Conservation (phyloP, 2,888 invertebrate genomes). For the Scelioninae gen. 1 region DNA sequence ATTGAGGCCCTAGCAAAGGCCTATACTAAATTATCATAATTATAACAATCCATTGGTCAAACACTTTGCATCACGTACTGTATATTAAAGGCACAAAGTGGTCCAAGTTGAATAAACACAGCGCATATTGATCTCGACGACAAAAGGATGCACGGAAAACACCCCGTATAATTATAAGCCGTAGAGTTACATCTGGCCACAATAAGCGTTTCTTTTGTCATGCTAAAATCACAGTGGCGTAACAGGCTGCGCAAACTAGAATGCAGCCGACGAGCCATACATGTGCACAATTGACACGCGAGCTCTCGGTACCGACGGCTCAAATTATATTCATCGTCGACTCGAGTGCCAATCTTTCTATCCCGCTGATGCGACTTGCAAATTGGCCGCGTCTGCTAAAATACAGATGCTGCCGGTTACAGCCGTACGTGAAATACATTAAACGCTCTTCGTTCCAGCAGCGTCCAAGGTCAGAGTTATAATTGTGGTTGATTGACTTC, state of each 20-base stretch:
- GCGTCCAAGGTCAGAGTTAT: conserved; percentile 54
- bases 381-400: conserved; percentile 66
- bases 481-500: conserved; percentile 53
- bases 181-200: conserved; percentile 69
- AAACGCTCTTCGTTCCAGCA: conserved; percentile 36
- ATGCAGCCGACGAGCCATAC: conserved; percentile 33
- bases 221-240: conserved; percentile 62
- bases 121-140: conserved; percentile 55
- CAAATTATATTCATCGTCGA: conserved; percentile 66
- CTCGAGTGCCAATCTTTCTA: conserved; percentile 64
- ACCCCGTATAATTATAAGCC: conserved; percentile 63
- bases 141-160: conserved; percentile 66
- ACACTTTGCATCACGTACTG: conserved; percentile 52
- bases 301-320: conserved; percentile 52
- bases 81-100: conserved; percentile 59
- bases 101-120: conserved; percentile 64
- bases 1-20: conserved; percentile 13
- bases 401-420: conserved; percentile 55
- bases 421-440: conserved; percentile 44
- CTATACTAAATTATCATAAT: conserved; percentile 35
- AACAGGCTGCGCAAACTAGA: conserved; percentile 61
- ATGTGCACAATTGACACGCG: conserved; percentile 68
- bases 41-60: conserved; percentile 56
- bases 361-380: conserved; percentile 61
- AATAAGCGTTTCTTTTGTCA: conserved; percentile 69